These are phyloP conservation scores for Apocrypta bakeri DNA, from an alignment of 1,140 invertebrate genomes.

Conservation along the genomic window DNA sequence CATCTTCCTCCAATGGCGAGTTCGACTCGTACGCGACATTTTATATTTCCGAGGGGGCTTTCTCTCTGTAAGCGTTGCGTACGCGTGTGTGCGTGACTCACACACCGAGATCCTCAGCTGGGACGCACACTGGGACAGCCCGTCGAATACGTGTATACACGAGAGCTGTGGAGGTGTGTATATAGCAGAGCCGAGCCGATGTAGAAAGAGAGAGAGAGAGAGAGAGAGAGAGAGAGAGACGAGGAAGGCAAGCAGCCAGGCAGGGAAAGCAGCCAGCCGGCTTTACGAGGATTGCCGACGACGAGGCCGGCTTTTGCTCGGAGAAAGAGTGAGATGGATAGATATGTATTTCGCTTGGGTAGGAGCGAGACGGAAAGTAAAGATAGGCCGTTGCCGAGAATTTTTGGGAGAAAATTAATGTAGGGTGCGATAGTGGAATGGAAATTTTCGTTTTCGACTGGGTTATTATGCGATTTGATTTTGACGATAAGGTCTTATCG, in stretches of 20 bases:
- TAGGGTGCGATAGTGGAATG: background rate
- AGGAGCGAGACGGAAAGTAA: background rate
- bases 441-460: background rate
- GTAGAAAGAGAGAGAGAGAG: constrained; percentile 2
- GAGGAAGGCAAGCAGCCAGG: background rate
- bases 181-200: constrained; percentile 5
- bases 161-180: background rate
- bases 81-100: background rate
- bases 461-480: too few species aligned
- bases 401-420: constrained; percentile 9
- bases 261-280: constrained; percentile 12
- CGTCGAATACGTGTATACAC: background rate
- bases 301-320: background rate
- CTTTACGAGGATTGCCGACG: constrained; percentile 23
- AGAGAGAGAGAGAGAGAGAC: background rate
- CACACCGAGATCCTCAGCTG: background rate
- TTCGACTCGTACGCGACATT: constrained; percentile 46
- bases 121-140: background rate
- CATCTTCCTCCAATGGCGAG: constrained; percentile 67
- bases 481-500: too few species aligned
- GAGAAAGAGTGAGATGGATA: constrained; percentile 15
- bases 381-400: background rate
- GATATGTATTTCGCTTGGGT: background rate
- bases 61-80: constrained; percentile 1
- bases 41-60: constrained; percentile 48